phyloP scores from a whole-genome alignment of 2,888 invertebrate genomes.

The Melinopterus prodromus region DNA sequence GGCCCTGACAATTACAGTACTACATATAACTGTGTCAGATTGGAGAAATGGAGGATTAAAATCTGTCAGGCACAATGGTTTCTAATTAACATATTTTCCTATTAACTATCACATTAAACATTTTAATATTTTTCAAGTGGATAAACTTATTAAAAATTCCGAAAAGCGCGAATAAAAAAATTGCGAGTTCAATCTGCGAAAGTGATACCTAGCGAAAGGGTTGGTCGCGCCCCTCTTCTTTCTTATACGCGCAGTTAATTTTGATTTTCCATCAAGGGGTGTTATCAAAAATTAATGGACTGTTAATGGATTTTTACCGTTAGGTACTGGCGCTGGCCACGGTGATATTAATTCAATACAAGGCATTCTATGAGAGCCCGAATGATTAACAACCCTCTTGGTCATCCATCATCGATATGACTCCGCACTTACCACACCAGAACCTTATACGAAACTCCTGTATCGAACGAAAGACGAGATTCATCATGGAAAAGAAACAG shows the following conservation, averaged over 20 bases:
- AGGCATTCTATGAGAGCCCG: constrained; percentile 6
- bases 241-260: background rate
- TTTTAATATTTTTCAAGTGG: too few species aligned
- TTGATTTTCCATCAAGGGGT: background rate
- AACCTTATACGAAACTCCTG: background rate
- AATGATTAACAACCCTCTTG: constrained; percentile 20
- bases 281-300: constrained; percentile 34
- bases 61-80: too few species aligned
- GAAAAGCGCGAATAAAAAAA: too few species aligned
- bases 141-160: too few species aligned
- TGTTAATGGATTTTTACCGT: constrained; percentile 38
- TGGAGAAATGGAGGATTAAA: too few species aligned
- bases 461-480: background rate
- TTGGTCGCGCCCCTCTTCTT: background rate
- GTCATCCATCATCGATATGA: constrained; percentile 21
- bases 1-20: too few species aligned
- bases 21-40: too few species aligned
- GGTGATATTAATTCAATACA: constrained; percentile 22
- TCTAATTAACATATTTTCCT: too few species aligned
- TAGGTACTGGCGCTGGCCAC: background rate
- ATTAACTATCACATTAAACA: too few species aligned
- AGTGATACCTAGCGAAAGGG: too few species aligned
- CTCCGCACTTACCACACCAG: background rate
- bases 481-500: background rate
- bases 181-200: too few species aligned